phyloP scores from a whole-genome alignment of 2,888 invertebrate species.

The Drosophila hawaiiensis region DNA sequence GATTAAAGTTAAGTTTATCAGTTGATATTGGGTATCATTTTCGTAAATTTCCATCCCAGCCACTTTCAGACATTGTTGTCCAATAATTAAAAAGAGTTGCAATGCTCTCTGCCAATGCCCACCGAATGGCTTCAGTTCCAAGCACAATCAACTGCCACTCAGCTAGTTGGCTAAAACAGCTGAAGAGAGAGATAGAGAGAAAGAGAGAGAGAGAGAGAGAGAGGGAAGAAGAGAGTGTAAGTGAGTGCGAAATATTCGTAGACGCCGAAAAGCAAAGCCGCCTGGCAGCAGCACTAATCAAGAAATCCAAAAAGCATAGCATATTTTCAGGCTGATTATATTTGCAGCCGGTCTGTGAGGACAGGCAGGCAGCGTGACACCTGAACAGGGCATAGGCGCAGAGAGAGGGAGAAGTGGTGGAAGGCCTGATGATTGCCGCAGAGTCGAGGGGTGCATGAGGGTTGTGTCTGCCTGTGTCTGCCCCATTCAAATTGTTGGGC shows the following conservation, averaged over 20 bases:
- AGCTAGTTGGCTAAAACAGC: neutral
- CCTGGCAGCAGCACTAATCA: conserved; percentile 63
- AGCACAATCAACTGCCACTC: conserved; percentile 19
- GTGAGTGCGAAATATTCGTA: neutral
- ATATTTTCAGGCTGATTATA: conserved; percentile 74
- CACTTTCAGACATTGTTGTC: neutral
- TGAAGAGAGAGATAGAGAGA: neutral
- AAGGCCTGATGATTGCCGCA: conserved; percentile 46
- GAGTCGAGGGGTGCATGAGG: neutral
- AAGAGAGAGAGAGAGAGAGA: neutral
- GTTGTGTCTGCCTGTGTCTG: conserved; percentile 16
- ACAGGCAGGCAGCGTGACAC: conserved; percentile 30
- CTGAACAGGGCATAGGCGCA: conserved; percentile 24
- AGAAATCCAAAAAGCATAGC: conserved; percentile 71
- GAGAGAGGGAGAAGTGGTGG: neutral
- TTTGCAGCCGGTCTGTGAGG: conserved; percentile 39
- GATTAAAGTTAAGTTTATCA: neutral
- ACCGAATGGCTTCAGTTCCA: neutral
- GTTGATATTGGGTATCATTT: neutral
- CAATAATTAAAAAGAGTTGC: neutral
- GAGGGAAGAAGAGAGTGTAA: neutral
- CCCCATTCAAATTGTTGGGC: conserved; percentile 60
- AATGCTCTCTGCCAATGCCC: neutral
- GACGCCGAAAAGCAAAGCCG: conserved; percentile 14
- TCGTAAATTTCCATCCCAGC: neutral